These are phyloP conservation scores for Spermophilus dauricus DNA, from an alignment of 2,113 vertebrate species.

Conservation along the genomic window DNA sequence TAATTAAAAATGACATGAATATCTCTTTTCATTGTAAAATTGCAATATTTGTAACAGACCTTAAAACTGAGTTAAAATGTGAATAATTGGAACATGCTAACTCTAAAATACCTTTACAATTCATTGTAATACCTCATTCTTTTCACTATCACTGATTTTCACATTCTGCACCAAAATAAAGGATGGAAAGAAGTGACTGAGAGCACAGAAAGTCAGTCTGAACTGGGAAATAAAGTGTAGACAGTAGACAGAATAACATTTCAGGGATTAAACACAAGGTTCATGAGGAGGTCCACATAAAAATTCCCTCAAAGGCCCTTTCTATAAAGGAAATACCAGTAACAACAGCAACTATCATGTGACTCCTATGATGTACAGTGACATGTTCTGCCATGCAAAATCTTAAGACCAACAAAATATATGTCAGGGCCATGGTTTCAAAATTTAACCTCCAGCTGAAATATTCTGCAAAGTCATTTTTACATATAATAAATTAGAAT, in stretches of 20 bases:
- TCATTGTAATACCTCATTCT: background rate
- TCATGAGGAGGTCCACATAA: constrained; percentile 73
- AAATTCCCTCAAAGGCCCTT: background rate
- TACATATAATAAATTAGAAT: constrained; percentile 2
- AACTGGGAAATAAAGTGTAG: background rate
- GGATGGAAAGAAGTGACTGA: background rate
- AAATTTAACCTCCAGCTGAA: background rate
- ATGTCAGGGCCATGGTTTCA: background rate
- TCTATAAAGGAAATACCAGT: background rate
- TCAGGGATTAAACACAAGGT: constrained; percentile 78
- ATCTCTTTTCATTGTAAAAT: constrained; percentile 54
- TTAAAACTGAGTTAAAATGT: background rate
- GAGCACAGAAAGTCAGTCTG: background rate
- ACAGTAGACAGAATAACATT: constrained; percentile 33
- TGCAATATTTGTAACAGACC: constrained; percentile 53
- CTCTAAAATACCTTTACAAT: background rate
- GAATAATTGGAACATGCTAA: background rate
- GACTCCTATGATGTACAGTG: background rate
- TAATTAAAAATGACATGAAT: background rate
- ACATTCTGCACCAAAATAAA: background rate
- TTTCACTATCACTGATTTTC: background rate
- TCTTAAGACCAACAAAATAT: background rate
- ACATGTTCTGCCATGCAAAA: background rate
- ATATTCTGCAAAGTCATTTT: constrained; percentile 24
- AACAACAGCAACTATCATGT: background rate